phyloP scores from a whole-genome alignment of 2,797 vertebrate genomes.

The Notolabrus celidotus region DNA sequence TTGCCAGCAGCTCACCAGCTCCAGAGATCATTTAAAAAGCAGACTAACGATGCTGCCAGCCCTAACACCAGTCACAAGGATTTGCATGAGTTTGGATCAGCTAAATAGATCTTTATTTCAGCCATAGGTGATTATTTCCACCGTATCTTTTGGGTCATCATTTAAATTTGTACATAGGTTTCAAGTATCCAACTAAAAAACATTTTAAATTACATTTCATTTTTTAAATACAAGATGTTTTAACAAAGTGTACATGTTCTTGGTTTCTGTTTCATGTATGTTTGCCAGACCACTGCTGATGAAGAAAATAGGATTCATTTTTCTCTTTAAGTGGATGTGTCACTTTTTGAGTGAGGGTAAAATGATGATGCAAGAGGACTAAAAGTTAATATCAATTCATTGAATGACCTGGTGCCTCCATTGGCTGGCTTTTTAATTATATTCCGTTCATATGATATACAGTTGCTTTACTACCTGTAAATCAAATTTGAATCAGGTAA shows the following conservation, averaged over 20 bases:
- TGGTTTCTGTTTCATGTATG: conserved; percentile 52
- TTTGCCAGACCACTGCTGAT: conserved; percentile 73
- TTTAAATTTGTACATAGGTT: conserved; percentile 47
- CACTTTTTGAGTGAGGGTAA: conserved; percentile 81
- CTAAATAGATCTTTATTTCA: conserved; percentile 83
- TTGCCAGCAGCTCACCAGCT: conserved; percentile 93
- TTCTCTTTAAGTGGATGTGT: conserved; percentile 85
- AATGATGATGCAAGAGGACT: conserved; percentile 85
- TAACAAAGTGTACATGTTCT: conserved; percentile 5
- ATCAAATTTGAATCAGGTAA: conserved; percentile 80
- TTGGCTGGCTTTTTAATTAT: conserved; percentile 81
- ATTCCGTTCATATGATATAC: conserved; percentile 72
- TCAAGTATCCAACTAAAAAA: conserved; percentile 39
- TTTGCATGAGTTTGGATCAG: conserved; percentile 89
- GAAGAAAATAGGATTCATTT: conserved; percentile 80
- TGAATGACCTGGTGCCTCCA: conserved; percentile 79
- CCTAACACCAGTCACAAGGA: conserved; percentile 87
- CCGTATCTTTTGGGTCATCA: conserved; percentile 65
- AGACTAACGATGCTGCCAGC: conserved; percentile 94
- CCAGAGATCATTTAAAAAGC: conserved; percentile 96
- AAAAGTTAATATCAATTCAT: conserved; percentile 83
- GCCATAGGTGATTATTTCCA: conserved; percentile 74
- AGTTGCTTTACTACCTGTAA: conserved; percentile 75
- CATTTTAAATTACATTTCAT: conserved; percentile 19
- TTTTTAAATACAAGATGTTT: conserved; percentile 6